Evolutionary conservation across 2,113 vertebrate genomes (phyloP).

Genomic region (Aptenodytes patagonicus): DNA sequence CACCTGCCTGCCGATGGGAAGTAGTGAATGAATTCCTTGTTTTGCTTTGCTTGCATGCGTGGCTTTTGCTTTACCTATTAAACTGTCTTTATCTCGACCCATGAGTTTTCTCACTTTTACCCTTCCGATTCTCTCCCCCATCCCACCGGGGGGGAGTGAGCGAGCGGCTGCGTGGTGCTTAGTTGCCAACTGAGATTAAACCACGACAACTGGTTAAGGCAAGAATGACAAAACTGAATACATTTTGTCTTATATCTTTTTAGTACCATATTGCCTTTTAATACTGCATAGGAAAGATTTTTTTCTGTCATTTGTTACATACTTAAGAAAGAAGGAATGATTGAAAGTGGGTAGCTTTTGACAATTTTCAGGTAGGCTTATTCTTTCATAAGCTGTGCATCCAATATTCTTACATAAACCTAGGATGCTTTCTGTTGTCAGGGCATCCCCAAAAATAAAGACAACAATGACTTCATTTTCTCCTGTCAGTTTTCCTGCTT

Average conservation of each 20-base stretch:
- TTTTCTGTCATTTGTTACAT: neutral
- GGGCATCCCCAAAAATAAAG: slow-evolving; percentile 29
- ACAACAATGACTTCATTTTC: slow-evolving; percentile 27
- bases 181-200: too few species aligned
- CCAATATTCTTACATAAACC: slow-evolving; percentile 16
- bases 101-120: too few species aligned
- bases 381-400: slow-evolving; percentile 17
- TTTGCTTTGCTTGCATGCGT: too few species aligned
- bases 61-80: too few species aligned
- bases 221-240: neutral
- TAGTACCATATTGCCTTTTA: slow-evolving; percentile 13
- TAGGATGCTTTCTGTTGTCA: slow-evolving; percentile 18
- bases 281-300: neutral
- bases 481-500: neutral
- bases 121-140: too few species aligned
- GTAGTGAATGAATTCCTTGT: too few species aligned
- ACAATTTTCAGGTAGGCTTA: slow-evolving; percentile 47
- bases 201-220: neutral
- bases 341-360: slow-evolving; percentile 48
- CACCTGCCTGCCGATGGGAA: too few species aligned
- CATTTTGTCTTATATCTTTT: neutral
- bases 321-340: slow-evolving; percentile 39
- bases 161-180: too few species aligned
- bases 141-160: too few species aligned
- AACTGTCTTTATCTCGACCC: too few species aligned